Conservation (phyloP, 2,888 invertebrate species). For the Sarcophaga subvicina region DNA sequence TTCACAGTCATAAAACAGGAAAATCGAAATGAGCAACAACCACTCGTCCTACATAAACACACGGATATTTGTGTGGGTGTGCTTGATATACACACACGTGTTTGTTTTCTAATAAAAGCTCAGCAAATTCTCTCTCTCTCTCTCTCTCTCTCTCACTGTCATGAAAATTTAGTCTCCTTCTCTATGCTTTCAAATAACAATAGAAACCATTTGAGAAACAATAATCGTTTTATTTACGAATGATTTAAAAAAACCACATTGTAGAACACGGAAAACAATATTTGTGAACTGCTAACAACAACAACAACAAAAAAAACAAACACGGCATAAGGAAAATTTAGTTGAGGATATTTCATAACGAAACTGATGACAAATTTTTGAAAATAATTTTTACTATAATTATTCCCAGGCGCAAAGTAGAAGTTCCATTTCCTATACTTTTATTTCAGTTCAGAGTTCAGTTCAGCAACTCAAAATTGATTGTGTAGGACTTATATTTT, state of each 20-base stretch:
- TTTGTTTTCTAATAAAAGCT: not conserved
- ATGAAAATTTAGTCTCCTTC: too few species aligned
- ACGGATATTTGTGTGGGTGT: not conserved
- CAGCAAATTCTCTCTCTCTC: not conserved
- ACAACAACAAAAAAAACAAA: not conserved
- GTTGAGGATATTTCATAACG: not conserved
- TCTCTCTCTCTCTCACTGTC: too few species aligned
- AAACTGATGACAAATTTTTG: not conserved
- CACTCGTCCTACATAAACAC: not conserved
- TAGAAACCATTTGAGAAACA: slow-evolving; percentile 31
- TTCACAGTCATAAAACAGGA: not conserved
- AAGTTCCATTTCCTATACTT: too few species aligned
- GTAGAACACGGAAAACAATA: slow-evolving; percentile 10
- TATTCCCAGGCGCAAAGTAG: too few species aligned
- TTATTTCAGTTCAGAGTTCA: too few species aligned
- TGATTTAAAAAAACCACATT: slow-evolving; percentile 45
- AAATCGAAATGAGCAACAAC: not conserved
- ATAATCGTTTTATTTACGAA: slow-evolving; percentile 53
- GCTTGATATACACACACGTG: not conserved
- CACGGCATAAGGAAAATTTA: not conserved
- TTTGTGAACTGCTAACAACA: not conserved
- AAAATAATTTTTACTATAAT: not conserved
- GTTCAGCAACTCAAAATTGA: too few species aligned
- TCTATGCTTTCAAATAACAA: not conserved
- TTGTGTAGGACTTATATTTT: too few species aligned